Base-by-base conservation (phyloP, 2,888 invertebrate genomes). In the Tyria jacobaeae region DNA sequence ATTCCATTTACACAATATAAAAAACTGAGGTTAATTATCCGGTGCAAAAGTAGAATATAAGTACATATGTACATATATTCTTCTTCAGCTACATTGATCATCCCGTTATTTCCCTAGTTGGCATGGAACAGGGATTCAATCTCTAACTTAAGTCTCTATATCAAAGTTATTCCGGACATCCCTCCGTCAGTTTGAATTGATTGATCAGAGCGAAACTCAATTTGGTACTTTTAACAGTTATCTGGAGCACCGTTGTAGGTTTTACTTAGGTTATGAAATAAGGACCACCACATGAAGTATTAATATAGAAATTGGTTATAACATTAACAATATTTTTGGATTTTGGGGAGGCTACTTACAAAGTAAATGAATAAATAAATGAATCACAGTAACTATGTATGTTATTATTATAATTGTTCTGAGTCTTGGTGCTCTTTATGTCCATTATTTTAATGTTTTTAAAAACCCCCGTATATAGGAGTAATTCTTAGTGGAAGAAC, bases 81-180 rank as follows among this genome's bases (percentile, higher is more conserved):
- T 17, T 41, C 15, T 41, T 21, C 9, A 41, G 10, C 10, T 21
- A 21, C 1, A 21, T 62, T 73, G 70, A 68, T 68, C 62, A 48
- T 25, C 5, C 48, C 17, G 31, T 44, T 21, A 27, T 51, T 1
- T 14, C 14, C 41, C 14, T 27, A 37, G 37, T 48, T 53, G 39
- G 31, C 34, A 52, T 35, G n/a, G 27, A 12, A 51, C 17, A 1
- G 14, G 10, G 21, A 10, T 12, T 41, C n/a, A 48, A 37, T n/a
- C n/a, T n/a, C n/a, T n/a, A 21, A 21, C 21, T 44, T 44, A 44
- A 5, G 21, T 44, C 12, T 44, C 12, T 21, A 17, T 44, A 44
- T 17, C 17, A 44, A 44, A 44, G 21, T 44, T 44, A 21, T 21
- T 21, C 21, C 21, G 44, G 21, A 44, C 44, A 44, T 17, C 21